Evolutionary conservation across 2,888 invertebrate species (phyloP).

Genomic region (Drosophila affinis): DNA sequence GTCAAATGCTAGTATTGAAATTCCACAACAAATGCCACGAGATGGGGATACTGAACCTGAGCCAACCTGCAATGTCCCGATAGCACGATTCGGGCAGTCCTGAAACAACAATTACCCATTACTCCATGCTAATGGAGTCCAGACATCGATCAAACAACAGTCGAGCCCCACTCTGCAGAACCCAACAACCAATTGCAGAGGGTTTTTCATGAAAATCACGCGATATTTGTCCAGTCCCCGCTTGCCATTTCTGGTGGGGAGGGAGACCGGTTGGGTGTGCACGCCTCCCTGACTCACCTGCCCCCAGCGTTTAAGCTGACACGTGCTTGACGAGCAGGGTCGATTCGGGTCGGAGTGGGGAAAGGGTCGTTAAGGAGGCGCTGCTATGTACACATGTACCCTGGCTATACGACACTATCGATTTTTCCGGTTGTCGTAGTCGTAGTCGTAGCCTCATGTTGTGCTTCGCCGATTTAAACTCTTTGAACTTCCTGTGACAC

Average conservation of each 20-base stretch:
- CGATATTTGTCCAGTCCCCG: conserved; percentile 66
- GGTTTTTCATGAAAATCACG: conserved; percentile 68
- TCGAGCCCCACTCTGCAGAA: conserved; percentile 4
- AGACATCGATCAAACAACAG: conserved; percentile 74
- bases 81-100: conserved; percentile 48
- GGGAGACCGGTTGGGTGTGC: conserved; percentile 3
- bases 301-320: conserved; percentile 42
- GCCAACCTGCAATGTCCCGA: conserved; percentile 41
- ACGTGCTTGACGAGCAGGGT: conserved; percentile 57
- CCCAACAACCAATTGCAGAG: conserved; percentile 59
- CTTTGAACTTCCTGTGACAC: conserved; percentile 72
- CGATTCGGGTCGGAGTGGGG: neutral
- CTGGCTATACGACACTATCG: conserved; percentile 57
- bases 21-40: conserved; percentile 52
- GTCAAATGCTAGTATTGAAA: conserved; percentile 61
- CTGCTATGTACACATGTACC: conserved; percentile 34
- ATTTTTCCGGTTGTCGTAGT: conserved; percentile 55
- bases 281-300: neutral
- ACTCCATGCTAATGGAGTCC: conserved; percentile 43
- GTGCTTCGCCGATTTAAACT: conserved; percentile 51
- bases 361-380: conserved; percentile 4
- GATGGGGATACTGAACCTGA: conserved; percentile 9
- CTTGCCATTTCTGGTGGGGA: conserved; percentile 17
- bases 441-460: neutral
- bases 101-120: conserved; percentile 32